Conservation (phyloP, 2,888 invertebrate species). For the Erebia ligea region DNA sequence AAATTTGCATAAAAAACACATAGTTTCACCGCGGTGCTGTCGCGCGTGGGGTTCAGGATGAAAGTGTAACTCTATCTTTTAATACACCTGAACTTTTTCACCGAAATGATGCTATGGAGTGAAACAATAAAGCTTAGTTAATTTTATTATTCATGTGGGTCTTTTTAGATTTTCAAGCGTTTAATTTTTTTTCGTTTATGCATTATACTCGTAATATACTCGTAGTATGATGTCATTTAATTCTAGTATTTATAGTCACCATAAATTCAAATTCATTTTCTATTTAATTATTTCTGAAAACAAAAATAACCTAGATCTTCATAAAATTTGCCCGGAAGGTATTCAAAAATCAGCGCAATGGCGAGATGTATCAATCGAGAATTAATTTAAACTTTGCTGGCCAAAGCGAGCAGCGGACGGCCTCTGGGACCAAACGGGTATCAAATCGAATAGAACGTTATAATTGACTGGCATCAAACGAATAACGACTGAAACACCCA, state of each 20-base stretch:
- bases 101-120: conserved; percentile 34
- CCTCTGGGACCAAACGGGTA: conserved; percentile 72
- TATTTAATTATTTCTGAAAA: conserved; percentile 41
- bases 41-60: conserved; percentile 41
- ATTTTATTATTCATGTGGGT: conserved; percentile 36
- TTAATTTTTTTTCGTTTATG: conserved; percentile 8
- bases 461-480: conserved; percentile 70
- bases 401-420: conserved; percentile 68
- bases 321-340: conserved; percentile 56
- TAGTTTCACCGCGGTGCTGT: conserved; percentile 49
- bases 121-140: conserved; percentile 38
- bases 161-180: conserved; percentile 27
- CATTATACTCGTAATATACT: background rate
- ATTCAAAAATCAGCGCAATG: conserved; percentile 69
- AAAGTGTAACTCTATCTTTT: conserved; percentile 39
- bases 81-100: conserved; percentile 40
- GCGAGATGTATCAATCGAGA: conserved; percentile 75
- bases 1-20: conserved; percentile 77
- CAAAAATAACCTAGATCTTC: conserved; percentile 42
- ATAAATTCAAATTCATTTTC: background rate
- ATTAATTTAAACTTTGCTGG: conserved; percentile 80
- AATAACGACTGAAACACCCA: conserved; percentile 62
- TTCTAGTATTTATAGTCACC: background rate
- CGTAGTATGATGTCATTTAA: too few species aligned
- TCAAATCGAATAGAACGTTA: conserved; percentile 80